Evolutionary conservation across 2,113 vertebrate genomes (phyloP), one percentile per base, ranked within the genome.

Genomic region (Chloebia gouldiae): DNA sequence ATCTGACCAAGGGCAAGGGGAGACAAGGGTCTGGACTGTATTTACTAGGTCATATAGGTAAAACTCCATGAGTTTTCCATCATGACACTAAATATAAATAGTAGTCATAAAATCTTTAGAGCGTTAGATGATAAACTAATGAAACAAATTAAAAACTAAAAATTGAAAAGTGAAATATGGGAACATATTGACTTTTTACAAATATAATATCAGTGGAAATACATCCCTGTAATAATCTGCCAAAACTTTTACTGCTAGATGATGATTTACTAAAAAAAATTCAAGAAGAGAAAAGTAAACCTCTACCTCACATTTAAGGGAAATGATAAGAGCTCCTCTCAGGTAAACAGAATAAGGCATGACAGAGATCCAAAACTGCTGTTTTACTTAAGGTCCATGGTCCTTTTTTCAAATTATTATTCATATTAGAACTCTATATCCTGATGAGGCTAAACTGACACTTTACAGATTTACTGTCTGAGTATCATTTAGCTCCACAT

Each of bases 61-160:
- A 91, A 89, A 72, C 16, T 80, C 23, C 19, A 17, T 50, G 82
- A 85, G 63, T 61, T 92, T 93, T 95, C 81, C 33, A 66, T 66
- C 39, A 30, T 76, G 77, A 81, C 78, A 69, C 60, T 76, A 69
- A 72, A 68, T 65, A 84, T 82, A 95, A 91, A 89, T 35, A 79
- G 21, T 3, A 7, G 13, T 39, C 73, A 63, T 89, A 88, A 95
- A 93, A 81, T 75, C 88, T 73, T 88, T 30, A 82, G 86, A 93
- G 71, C 2, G 0, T 88, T 83, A 92, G 60, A 88, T 79, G 82
- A 72, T 42, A 90, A 94, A 93, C 93, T 95, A 95, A 91, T 79
- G 87, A 88, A 95, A 95, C 61, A 94, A 94, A 96, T 90, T 60
- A 79, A 94, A 95, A 89, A 45, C 60, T 45, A 92, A 92, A 90